phyloP scores from a whole-genome alignment of 2,888 invertebrate genomes.

The Automeris io region DNA sequence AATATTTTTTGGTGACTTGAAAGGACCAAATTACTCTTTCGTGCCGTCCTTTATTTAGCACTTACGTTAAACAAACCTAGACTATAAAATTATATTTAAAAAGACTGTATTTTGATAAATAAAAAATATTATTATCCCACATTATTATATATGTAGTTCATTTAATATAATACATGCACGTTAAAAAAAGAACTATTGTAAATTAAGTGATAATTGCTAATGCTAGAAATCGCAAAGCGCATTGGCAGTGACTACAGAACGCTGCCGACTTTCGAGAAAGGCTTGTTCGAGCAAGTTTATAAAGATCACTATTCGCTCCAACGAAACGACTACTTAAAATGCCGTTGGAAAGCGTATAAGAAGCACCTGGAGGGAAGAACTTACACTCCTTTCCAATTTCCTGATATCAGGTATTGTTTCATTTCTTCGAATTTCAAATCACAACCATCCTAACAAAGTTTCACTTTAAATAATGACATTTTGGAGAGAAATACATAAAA shows the following conservation, averaged over 20 bases:
- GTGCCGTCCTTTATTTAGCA: no score
- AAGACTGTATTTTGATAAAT: not conserved
- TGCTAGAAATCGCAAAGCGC: constrained; percentile 35
- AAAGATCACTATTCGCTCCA: constrained; percentile 37
- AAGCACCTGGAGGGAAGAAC: constrained; percentile 17
- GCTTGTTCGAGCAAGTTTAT: constrained; percentile 30
- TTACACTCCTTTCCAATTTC: constrained; percentile 29
- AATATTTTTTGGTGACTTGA: no score
- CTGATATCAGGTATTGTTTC: constrained; percentile 38
- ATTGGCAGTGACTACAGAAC: constrained; percentile 32
- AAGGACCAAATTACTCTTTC: no score
- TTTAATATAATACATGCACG: no score
- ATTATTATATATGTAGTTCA: not conserved
- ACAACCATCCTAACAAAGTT: no score
- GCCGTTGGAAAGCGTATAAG: constrained; percentile 32
- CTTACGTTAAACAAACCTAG: no score
- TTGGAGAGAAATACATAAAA: no score
- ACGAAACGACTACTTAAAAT: constrained; percentile 31
- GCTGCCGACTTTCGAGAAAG: constrained; percentile 43
- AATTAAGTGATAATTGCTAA: no score
- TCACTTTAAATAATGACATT: no score
- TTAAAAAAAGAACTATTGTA: no score
- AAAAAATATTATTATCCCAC: not conserved
- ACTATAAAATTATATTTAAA: not conserved
- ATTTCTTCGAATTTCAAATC: no score